Evolutionary conservation across 2,888 invertebrate species (phyloP), one percentile per base, ranked within the genome.

Genomic region (Scaptomyza polygonia): DNA sequence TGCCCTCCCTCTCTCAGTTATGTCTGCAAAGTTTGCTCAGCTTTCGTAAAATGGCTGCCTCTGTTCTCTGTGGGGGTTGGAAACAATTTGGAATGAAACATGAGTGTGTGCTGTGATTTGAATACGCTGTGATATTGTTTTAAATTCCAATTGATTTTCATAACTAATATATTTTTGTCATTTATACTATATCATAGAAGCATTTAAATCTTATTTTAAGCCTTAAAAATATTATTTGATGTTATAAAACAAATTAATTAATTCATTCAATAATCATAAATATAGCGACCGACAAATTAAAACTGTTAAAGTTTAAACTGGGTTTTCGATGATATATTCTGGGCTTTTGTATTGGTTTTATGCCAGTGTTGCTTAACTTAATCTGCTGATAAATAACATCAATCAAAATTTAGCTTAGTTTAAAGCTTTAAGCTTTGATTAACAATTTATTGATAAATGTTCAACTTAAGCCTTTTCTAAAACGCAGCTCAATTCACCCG

Each of bases 41-140:
- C 61, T 75, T 61, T 87, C 67, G 78, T 75, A 82, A 89, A 89
- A 89, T 89, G 90, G 89, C 89, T 79, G 87, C 87, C 87, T 71
- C 63, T 58, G 52, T 49, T 64, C 47, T 61, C 62, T 54, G 48
- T 56, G 63, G 72, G 85, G 88, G 45, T 49, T 61, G 11, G 79
- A 55, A 80, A 86, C 68, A 14, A 5, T 5, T 5, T 62, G 88
- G 68, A 80, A 80, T 67, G 48, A 58, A 82, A 72, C 61, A 39
- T 5, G 27, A 21, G 16, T 16, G 25, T 43, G 12, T 62, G 59
- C 59, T 21, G 43, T 42, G 61, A 73, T 77, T 72, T 62, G 18
- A 72, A 72, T 54, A 36, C 40, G 66, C 27, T 32, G 18, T 25
- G 54, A 30, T 66, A 25, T 2, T 27, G 14, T 21, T 5, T 21